Conservation (phyloP, 2,797 vertebrate genomes). For the Aphelocoma californica region DNA sequence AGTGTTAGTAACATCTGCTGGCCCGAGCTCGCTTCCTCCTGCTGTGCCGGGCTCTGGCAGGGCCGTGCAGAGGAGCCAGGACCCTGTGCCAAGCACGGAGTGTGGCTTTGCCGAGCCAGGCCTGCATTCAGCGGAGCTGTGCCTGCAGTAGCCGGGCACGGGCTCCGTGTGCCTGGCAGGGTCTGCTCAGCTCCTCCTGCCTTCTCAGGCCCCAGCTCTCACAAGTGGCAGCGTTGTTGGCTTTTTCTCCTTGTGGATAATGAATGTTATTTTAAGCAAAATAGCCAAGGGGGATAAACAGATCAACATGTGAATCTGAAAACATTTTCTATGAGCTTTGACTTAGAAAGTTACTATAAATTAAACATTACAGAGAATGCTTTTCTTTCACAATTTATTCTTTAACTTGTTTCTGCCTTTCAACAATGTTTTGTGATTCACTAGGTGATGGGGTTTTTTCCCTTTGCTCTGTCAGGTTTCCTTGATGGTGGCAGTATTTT, state of each 20-base stretch:
- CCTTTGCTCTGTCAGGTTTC: neutral
- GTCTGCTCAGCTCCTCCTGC: neutral
- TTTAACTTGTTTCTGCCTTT: neutral
- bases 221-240: neutral
- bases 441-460: neutral
- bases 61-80: neutral
- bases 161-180: neutral
- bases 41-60: neutral
- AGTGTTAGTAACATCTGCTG: constrained; percentile 61
- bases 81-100: neutral
- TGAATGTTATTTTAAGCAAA: neutral
- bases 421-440: neutral
- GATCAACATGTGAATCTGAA: constrained; percentile 12
- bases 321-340: neutral
- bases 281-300: neutral
- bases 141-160: neutral
- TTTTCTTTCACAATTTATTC: neutral
- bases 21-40: constrained; percentile 30
- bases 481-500: neutral
- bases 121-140: neutral
- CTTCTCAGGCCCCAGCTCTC: neutral
- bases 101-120: neutral
- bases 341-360: neutral
- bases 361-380: neutral
- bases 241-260: neutral